Evolutionary conservation across 1,140 invertebrate species (phyloP).

Genomic region (Stegodyphus dumicola): DNA sequence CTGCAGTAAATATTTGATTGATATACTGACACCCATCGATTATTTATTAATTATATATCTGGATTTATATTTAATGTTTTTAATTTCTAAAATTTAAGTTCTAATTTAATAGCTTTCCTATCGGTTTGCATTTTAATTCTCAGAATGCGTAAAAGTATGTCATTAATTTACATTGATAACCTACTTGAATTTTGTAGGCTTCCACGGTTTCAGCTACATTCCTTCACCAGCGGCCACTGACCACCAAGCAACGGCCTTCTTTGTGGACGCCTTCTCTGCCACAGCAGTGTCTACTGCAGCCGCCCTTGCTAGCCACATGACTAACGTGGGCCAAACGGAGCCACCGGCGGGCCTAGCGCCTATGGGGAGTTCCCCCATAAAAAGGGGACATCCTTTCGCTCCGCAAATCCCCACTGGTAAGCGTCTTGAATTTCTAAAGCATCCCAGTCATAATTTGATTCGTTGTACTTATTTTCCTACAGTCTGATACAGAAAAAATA

Average conservation of each 20-base stretch:
- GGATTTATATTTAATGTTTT: too few species aligned
- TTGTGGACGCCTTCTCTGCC: slow-evolving; percentile 56
- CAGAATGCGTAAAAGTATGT: too few species aligned
- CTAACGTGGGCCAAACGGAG: slow-evolving; percentile 36
- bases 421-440: neutral
- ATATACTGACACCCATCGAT: too few species aligned
- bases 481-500: too few species aligned
- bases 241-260: slow-evolving; percentile 48
- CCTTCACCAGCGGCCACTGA: slow-evolving; percentile 50
- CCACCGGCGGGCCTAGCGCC: slow-evolving; percentile 25
- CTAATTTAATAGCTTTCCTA: neutral
- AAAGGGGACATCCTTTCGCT: slow-evolving; percentile 41
- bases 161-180: too few species aligned
- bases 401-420: slow-evolving; percentile 57
- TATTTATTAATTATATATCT: too few species aligned
- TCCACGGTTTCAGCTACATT: slow-evolving; percentile 57
- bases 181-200: slow-evolving; percentile 5
- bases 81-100: neutral
- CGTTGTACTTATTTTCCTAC: too few species aligned
- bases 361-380: slow-evolving; percentile 52
- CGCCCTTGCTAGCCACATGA: slow-evolving; percentile 40
- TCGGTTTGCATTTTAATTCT: neutral
- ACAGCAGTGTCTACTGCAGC: slow-evolving; percentile 56
- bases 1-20: too few species aligned
- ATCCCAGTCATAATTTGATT: too few species aligned